Evolutionary conservation across 2,113 vertebrate genomes (phyloP), one percentile per base, ranked within the genome.

Genomic region (Amblyornis subalaris): DNA sequence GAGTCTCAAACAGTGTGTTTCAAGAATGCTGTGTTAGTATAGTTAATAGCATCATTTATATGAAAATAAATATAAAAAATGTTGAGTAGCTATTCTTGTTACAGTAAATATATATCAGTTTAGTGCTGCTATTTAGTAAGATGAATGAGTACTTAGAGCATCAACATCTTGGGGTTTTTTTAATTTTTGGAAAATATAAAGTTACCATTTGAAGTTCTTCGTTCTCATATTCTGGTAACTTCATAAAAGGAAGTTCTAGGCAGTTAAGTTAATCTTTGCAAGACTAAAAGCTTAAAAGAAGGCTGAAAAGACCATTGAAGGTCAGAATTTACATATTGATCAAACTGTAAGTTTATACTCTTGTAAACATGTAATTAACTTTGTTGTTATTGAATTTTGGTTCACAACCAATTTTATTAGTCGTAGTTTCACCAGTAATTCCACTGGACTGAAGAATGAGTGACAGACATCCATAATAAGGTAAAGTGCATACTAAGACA

Each of bases 241-340:
- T 97, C 96, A 95, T 94, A 86, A 97, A 96, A 96, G 91, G 96
- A 97, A 98, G 82, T 97, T 97, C 97, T 94, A 96, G 87, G 89
- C 93, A 97, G 94, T 93, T 88, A 97, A 97, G 88, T 97, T 98
- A 98, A 98, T 98, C 97, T 97, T 97, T 97, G 74, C 90, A 97
- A 96, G 97, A 97, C 96, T 97, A 98, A 96, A 96, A 95, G 97
- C 97, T 97, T 98, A 98, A 97, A 97, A 97, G 94, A 95, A 98
- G 96, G 94, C 95, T 97, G 96, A 96, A 97, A 97, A 98, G 97
- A 98, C 97, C 96, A 97, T 65, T 98, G 98, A 98, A 98, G 98
- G 98, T 98, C 98, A 98, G 87, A 95, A 98, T 98, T 98, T 98
- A 90, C 98, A 98, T 98, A 98, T 98, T 98, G 98, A 98, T 98